These are phyloP conservation scores for Moxostoma hubbsi DNA, from an alignment of 2,797 vertebrate species.

Conservation along the genomic window DNA sequence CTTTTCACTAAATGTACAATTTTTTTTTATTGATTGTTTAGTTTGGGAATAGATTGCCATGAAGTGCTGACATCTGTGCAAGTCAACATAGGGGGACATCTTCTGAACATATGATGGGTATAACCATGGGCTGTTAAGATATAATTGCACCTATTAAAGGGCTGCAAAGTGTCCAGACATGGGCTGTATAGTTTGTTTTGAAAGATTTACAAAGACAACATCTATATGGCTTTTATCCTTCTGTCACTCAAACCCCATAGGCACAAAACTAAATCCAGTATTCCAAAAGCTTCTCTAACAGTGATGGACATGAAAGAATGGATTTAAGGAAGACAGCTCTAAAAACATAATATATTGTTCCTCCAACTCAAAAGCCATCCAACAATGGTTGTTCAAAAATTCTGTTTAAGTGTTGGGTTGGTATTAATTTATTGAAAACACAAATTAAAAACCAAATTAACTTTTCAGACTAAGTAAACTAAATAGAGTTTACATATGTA, in stretches of 20 bases:
- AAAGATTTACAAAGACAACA: slow-evolving; percentile 41
- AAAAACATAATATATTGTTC: slow-evolving; percentile 13
- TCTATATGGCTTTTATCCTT: slow-evolving; percentile 37
- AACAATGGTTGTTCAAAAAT: slow-evolving; percentile 3
- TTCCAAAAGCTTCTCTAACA: slow-evolving; percentile 10
- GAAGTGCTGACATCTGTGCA: slow-evolving; percentile 66
- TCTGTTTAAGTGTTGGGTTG: neutral
- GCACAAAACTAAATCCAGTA: slow-evolving; percentile 31
- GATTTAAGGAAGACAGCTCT: slow-evolving; percentile 5
- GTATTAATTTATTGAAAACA: neutral
- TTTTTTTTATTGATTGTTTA: slow-evolving; percentile 69
- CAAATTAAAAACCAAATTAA: no score
- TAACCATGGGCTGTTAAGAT: slow-evolving; percentile 69
- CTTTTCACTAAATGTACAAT: slow-evolving; percentile 54
- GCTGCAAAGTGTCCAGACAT: slow-evolving; percentile 63
- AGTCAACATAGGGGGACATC: slow-evolving; percentile 63
- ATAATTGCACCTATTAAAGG: slow-evolving; percentile 74
- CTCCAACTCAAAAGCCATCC: neutral
- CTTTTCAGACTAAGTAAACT: no score
- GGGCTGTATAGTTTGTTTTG: slow-evolving; percentile 48
- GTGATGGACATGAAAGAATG: neutral
- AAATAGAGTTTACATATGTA: no score
- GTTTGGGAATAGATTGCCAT: slow-evolving; percentile 71
- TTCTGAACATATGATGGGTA: slow-evolving; percentile 67
- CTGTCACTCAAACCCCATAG: slow-evolving; percentile 20